Conservation (phyloP, 2,888 invertebrate species). For the Anoplius nigerrimus region DNA sequence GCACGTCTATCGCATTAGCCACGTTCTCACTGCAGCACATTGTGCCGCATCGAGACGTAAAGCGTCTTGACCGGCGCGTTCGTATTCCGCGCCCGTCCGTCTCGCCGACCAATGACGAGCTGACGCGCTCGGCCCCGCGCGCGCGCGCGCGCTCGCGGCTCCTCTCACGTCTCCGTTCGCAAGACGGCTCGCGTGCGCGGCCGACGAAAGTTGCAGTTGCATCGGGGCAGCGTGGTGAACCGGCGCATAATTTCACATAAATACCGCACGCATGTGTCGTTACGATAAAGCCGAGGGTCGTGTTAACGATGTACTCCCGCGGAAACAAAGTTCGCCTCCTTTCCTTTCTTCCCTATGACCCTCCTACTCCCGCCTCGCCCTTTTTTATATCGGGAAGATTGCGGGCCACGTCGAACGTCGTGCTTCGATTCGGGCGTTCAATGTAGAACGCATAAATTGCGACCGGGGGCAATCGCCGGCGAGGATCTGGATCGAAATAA, state of each 20-base stretch:
- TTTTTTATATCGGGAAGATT: neutral
- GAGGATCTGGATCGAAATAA: too few species aligned
- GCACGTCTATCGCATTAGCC: slow-evolving; percentile 54
- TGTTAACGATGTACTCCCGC: slow-evolving; percentile 5
- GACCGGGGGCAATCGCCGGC: too few species aligned
- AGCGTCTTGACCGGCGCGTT: neutral
- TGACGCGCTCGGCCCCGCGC: neutral
- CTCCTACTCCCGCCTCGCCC: neutral
- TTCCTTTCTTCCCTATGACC: neutral
- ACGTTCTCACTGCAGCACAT: slow-evolving; percentile 49
- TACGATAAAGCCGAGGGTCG: slow-evolving; percentile 4
- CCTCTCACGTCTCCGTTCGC: too few species aligned
- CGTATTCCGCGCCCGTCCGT: neutral
- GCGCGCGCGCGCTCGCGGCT: neutral
- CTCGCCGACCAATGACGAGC: neutral
- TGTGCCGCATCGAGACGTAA: neutral
- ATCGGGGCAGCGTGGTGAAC: slow-evolving; percentile 37
- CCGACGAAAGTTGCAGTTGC: slow-evolving; percentile 18
- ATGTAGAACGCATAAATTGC: too few species aligned
- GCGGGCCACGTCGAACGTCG: too few species aligned
- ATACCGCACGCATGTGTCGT: slow-evolving; percentile 23
- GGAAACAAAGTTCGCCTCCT: neutral
- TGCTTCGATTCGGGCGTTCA: too few species aligned
- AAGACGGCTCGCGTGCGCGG: slow-evolving; percentile 20
- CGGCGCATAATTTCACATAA: slow-evolving; percentile 45